Conservation (phyloP, 2,113 vertebrate genomes). For the Amphilophus citrinellus region DNA sequence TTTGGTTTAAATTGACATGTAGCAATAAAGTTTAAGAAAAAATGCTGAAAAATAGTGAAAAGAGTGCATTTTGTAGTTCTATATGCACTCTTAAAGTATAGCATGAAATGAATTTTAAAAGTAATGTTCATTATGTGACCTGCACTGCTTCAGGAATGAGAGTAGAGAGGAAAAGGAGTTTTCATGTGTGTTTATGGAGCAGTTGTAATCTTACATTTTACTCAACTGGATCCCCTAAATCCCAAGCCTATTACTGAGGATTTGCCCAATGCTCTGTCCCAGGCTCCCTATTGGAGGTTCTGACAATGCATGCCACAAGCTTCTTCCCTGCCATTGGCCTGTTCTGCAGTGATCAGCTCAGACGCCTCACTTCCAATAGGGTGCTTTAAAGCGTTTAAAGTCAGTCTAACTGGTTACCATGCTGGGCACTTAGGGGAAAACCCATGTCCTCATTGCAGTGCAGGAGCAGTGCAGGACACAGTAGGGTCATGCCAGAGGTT, state of each 20-base stretch:
- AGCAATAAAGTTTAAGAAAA: background rate
- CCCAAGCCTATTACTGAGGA: slow-evolving; percentile 81
- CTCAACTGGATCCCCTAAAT: slow-evolving; percentile 75
- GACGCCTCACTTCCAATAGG: slow-evolving; percentile 47
- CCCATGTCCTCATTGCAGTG: background rate
- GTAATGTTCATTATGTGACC: background rate
- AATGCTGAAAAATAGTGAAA: accelerated
- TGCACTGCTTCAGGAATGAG: background rate
- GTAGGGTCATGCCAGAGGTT: background rate
- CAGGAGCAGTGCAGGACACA: background rate
- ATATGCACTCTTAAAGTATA: too few species aligned
- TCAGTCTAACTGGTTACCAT: slow-evolving; percentile 48
- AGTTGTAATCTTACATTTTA: slow-evolving; percentile 74
- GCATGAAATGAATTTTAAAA: background rate
- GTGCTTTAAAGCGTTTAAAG: slow-evolving; percentile 53
- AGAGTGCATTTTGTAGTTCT: background rate
- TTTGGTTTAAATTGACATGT: background rate
- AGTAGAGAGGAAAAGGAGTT: slow-evolving; percentile 50
- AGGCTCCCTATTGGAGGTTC: slow-evolving; percentile 59
- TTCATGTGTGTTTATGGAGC: slow-evolving; percentile 53
- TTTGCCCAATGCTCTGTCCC: slow-evolving; percentile 69
- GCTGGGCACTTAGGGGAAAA: slow-evolving; percentile 42
- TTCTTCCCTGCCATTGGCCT: slow-evolving; percentile 59
- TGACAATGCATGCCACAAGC: background rate
- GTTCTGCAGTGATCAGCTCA: slow-evolving; percentile 34